Evolutionary conservation across 2,113 vertebrate species (phyloP).

Genomic region (Podarcis muralis): DNA sequence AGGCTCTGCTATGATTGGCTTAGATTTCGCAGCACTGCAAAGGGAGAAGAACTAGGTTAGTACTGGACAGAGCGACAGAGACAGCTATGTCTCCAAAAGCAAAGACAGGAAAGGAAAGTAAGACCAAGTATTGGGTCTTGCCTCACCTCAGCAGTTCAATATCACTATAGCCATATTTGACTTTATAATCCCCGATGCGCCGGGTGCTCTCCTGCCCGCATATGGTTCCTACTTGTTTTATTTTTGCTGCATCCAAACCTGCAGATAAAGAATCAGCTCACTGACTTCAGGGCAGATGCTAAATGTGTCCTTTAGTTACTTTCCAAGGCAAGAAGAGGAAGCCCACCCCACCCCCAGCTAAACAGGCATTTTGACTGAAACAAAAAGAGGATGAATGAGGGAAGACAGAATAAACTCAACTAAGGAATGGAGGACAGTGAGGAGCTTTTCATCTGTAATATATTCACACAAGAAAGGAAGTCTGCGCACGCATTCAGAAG

Average conservation of each 20-base stretch:
- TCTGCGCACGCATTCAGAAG: background rate
- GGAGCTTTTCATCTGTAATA: background rate
- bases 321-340: background rate
- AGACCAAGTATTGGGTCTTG: background rate
- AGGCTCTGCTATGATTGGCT: constrained; percentile 91
- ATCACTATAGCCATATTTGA: constrained; percentile 93
- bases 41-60: constrained; percentile 32
- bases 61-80: background rate
- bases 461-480: background rate
- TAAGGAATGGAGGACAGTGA: background rate
- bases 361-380: rapidly evolving
- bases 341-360: background rate
- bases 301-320: background rate
- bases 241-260: constrained; percentile 90
- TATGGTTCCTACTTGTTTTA: constrained; percentile 88
- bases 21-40: constrained; percentile 87
- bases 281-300: constrained; percentile 7
- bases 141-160: constrained; percentile 92
- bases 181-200: constrained; percentile 93
- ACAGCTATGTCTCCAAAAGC: background rate
- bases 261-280: constrained; percentile 12
- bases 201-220: constrained; percentile 93
- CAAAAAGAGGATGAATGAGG: background rate
- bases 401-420: rapidly evolving
- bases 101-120: background rate